Percentiles rank a stretch among this genome's conserved stretches.
These are phyloP conservation scores for Thripadectes ignobilis DNA, from an alignment of 2,797 vertebrate genomes.

Conservation along the genomic window DNA sequence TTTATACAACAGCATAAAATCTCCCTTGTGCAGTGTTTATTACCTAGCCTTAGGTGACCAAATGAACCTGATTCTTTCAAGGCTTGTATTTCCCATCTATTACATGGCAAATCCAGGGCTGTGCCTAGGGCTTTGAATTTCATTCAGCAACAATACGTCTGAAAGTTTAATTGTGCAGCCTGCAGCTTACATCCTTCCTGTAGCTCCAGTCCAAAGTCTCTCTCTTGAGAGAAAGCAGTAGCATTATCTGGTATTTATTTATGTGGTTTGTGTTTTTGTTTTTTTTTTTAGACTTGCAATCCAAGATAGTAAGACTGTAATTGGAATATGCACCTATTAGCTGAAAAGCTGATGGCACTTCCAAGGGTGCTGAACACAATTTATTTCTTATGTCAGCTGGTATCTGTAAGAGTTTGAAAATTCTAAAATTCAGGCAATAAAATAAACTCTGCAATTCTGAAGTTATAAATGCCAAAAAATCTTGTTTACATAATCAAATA, in stretches of 20 bases:
- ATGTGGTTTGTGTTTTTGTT: fast-evolving
- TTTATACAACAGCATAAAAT: background rate
- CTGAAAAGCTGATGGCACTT: background rate
- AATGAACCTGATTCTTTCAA: background rate
- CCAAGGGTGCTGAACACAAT: background rate
- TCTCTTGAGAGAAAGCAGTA: background rate
- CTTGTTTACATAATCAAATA: background rate
- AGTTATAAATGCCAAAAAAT: background rate
- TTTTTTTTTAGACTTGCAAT: background rate
- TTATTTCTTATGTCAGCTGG: background rate
- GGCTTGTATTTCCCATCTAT: background rate
- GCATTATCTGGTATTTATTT: background rate
- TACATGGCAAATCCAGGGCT: background rate
- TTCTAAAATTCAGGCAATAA: background rate
- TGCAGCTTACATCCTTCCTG: background rate
- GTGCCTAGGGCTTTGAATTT: background rate
- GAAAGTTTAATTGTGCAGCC: background rate
- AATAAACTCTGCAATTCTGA: background rate
- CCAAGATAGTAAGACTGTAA: background rate
- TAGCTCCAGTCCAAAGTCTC: background rate
- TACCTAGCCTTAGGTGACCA: background rate
- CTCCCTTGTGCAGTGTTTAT: background rate
- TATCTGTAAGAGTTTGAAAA: background rate
- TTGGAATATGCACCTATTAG: background rate
- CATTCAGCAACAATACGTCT: background rate